phyloP scores from a whole-genome alignment of 2,113 vertebrate genomes.

The Trachemys scripta region DNA sequence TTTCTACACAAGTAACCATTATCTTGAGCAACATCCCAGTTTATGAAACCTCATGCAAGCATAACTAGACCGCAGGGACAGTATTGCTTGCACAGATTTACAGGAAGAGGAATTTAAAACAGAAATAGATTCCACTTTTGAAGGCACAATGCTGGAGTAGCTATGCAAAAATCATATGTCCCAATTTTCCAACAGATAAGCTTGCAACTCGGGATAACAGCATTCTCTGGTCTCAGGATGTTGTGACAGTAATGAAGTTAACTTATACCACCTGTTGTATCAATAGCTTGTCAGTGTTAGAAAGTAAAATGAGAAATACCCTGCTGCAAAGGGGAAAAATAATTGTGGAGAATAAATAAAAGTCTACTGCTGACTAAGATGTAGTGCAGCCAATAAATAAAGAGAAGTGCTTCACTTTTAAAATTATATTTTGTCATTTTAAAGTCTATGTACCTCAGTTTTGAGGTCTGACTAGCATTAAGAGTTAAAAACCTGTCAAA shows the following conservation, averaged over 20 bases:
- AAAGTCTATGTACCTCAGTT: neutral
- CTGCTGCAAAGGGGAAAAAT: slow-evolving; percentile 33
- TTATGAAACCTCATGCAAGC: neutral
- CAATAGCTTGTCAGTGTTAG: slow-evolving; percentile 54
- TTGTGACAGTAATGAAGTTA: slow-evolving; percentile 61
- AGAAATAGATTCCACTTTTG: slow-evolving; percentile 20
- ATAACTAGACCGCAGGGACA: slow-evolving; percentile 35
- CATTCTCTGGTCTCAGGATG: neutral
- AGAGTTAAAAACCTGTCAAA: neutral
- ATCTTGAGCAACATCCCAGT: neutral
- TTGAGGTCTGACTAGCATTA: neutral
- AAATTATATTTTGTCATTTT: neutral
- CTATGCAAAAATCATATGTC: slow-evolving; percentile 53
- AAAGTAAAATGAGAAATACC: slow-evolving; percentile 55
- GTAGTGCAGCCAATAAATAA: neutral
- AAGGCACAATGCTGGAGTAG: slow-evolving; percentile 33
- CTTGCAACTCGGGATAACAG: slow-evolving; percentile 16
- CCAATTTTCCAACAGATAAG: slow-evolving; percentile 62
- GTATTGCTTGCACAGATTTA: slow-evolving; percentile 13
- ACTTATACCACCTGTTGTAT: slow-evolving; percentile 26
- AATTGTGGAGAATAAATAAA: slow-evolving; percentile 47
- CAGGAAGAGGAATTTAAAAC: slow-evolving; percentile 48
- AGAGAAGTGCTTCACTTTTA: slow-evolving; percentile 24
- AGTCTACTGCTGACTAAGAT: neutral
- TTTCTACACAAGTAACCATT: neutral